Evolutionary conservation across 2,797 vertebrate species (phyloP).

Genomic region (Sphenopsis melanotis): DNA sequence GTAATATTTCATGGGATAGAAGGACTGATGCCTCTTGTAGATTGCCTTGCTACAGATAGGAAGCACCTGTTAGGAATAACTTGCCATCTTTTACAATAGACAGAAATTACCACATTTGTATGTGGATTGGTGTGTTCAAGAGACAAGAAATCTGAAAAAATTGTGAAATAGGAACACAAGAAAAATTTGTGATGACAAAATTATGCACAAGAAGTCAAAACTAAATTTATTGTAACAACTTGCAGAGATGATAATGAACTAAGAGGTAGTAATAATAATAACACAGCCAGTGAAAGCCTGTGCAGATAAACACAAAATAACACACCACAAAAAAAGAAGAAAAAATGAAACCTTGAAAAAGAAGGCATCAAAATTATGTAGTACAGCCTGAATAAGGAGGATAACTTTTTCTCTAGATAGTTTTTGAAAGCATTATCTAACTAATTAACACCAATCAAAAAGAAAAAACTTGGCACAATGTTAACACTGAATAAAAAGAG

Average conservation of each 20-base stretch:
- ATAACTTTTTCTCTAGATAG: background rate
- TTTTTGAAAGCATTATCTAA: background rate
- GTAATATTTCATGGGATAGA: accelerated
- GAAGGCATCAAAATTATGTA: background rate
- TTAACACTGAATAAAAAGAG: background rate
- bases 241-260: background rate
- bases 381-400: background rate
- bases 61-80: background rate
- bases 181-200: background rate
- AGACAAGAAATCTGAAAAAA: background rate
- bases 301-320: background rate
- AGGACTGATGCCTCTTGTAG: background rate
- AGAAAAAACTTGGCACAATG: background rate
- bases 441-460: background rate
- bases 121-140: background rate
- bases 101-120: background rate
- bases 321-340: background rate
- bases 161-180: background rate
- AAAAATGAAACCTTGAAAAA: background rate
- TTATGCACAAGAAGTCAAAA: background rate
- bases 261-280: background rate
- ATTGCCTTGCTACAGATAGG: background rate
- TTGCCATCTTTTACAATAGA: background rate
- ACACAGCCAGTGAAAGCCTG: background rate
- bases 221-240: background rate